Evolutionary conservation across 2,888 invertebrate genomes (phyloP), one percentile per base, ranked within the genome.

Genomic region (Dryobotodes eremita): DNA sequence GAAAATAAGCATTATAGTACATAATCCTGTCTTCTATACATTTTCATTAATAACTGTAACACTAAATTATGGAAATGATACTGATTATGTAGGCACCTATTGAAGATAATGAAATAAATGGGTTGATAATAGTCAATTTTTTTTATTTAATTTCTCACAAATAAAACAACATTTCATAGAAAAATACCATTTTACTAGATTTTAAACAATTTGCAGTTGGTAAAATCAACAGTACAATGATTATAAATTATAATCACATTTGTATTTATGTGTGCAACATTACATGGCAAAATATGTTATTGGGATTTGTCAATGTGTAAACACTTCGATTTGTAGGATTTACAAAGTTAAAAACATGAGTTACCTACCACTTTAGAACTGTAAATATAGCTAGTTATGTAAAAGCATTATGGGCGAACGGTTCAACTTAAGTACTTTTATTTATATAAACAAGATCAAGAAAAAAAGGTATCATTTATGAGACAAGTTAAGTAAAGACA

Each of bases 151-250:
- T 62, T 36, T 57, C 26, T 20, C n/a, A 17, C 26, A 85, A 90
- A 87, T 89, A 75, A 88, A 89, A 89, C 83, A 85, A 88, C 71
- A 81, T 74, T 74, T 80, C 70, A 82, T 86, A 88, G 62, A 90
- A 91, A 91, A 91, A 89, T 89, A 90, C 84, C 83, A 87, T 88
- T 90, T 88, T 90, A 89, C 85, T 89, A 83, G 80, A 82, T 89
- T 84, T 88, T 74, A 75, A 75, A 89, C 86, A 87, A 82, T 83
- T 88, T 80, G 66, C 76, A 75, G 73, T 82, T 86, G 83, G 76
- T 80, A 72, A 85, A 84, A 80, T 80, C 74, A 74, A 83, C 68
- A 82, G 79, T 77, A 82, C 59, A 75, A 76, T 77, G 79, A 87
- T 85, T 87, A 83, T 82, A 57, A 50, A 66, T 75, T 76, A 72